These are phyloP conservation scores for Troglohyphantes excavatus DNA, from an alignment of 2,888 invertebrate species.

Conservation along the genomic window DNA sequence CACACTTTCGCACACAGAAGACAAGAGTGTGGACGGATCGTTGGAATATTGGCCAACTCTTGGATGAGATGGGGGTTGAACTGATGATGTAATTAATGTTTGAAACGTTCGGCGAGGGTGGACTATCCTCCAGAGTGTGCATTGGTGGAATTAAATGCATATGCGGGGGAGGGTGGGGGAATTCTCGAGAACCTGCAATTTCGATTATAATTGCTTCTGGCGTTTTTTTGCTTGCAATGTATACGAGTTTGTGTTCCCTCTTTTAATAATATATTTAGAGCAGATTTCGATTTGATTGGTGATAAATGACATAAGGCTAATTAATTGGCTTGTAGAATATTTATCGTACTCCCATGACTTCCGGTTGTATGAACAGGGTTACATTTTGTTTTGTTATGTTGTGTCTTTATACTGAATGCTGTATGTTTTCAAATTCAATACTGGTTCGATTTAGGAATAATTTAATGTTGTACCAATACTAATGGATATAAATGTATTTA, in stretches of 20 bases:
- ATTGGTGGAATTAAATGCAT: background rate
- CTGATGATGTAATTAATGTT: conserved; percentile 71
- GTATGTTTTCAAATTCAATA: too few relatives aligned
- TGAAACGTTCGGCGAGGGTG: background rate
- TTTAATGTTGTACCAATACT: too few relatives aligned
- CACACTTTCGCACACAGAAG: conserved; percentile 57
- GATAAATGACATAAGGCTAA: background rate
- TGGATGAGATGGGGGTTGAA: background rate
- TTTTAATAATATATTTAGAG: background rate
- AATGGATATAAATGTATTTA: too few relatives aligned
- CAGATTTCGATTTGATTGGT: background rate
- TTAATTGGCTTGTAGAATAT: background rate
- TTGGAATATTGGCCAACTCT: conserved; percentile 38
- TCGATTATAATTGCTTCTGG: conserved; percentile 3
- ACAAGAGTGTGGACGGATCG: background rate
- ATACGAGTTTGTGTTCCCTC: background rate
- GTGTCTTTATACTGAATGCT: too few relatives aligned
- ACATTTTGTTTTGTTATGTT: background rate
- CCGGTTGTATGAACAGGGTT: background rate
- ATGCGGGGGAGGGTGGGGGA: background rate
- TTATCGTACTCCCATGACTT: background rate
- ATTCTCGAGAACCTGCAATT: conserved; percentile 1
- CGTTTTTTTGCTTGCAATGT: background rate
- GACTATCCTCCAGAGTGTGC: background rate
- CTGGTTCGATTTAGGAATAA: too few relatives aligned